Conservation (phyloP, 2,888 invertebrate species). For the Galeopsomyia nigrocyanea region DNA sequence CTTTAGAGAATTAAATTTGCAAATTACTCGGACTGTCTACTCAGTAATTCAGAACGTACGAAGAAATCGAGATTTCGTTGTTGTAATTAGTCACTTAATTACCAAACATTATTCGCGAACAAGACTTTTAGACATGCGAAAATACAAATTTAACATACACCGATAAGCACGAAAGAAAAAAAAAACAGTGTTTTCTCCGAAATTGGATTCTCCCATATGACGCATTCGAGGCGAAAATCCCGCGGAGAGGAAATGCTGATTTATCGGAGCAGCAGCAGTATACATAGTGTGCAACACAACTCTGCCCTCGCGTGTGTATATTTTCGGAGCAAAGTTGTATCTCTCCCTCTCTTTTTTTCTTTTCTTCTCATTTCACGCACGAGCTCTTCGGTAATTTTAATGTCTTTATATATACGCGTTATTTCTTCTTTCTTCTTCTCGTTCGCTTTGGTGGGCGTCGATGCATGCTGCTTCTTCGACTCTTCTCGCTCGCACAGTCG, state of each 20-base stretch:
- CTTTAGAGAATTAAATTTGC: no score
- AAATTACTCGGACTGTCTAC: no score
- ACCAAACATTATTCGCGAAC: no score
- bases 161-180: neutral
- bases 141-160: neutral
- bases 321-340: conserved; percentile 28
- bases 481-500: neutral
- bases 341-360: conserved; percentile 1
- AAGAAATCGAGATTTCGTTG: no score
- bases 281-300: neutral
- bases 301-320: neutral
- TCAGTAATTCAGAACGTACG: no score
- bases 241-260: conserved; percentile 16
- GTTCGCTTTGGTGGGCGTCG: neutral
- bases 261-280: conserved; percentile 5
- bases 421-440: conserved; percentile 17
- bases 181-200: neutral
- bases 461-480: no score
- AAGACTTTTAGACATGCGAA: no score
- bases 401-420: conserved; percentile 17
- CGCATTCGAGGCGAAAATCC: no score
- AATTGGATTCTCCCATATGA: neutral
- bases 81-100: no score
- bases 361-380: conserved; percentile 7
- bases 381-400: conserved; percentile 25